phyloP scores from a whole-genome alignment of 2,113 vertebrate species.

The Crotalus helleri region DNA sequence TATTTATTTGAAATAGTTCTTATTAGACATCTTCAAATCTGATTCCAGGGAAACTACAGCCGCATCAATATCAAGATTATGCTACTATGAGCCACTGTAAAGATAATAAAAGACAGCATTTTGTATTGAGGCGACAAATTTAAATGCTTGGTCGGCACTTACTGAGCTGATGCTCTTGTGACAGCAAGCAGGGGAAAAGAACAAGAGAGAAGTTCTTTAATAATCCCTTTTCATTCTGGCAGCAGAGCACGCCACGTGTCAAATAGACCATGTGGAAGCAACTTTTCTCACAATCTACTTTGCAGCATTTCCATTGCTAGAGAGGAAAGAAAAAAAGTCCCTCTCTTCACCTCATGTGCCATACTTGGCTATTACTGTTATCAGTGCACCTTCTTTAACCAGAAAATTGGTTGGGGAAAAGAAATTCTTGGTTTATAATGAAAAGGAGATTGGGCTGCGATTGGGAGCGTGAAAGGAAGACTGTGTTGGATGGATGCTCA shows the following conservation, averaged over 20 bases:
- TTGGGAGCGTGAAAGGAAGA: background rate
- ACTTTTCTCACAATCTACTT: background rate
- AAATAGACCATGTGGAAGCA: background rate
- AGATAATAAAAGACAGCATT: background rate
- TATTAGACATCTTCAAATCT: background rate
- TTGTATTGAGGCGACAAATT: background rate
- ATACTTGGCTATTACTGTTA: background rate
- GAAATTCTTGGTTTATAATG: background rate
- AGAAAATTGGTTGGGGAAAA: background rate
- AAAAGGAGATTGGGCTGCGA: background rate
- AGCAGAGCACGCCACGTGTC: background rate
- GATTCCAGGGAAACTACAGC: background rate
- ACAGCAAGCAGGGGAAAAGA: background rate
- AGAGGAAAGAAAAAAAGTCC: background rate
- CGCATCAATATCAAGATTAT: background rate
- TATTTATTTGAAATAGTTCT: background rate
- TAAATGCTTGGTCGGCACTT: background rate
- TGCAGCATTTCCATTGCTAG: background rate
- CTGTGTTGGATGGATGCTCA: background rate
- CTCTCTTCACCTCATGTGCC: background rate
- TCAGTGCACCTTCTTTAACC: background rate
- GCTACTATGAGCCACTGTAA: background rate
- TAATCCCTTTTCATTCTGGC: background rate
- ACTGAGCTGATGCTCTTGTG: background rate
- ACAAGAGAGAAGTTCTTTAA: background rate